Evolutionary conservation across 2,113 vertebrate species (phyloP), one percentile per base, ranked within the genome.

Genomic region (Scatophagus argus): DNA sequence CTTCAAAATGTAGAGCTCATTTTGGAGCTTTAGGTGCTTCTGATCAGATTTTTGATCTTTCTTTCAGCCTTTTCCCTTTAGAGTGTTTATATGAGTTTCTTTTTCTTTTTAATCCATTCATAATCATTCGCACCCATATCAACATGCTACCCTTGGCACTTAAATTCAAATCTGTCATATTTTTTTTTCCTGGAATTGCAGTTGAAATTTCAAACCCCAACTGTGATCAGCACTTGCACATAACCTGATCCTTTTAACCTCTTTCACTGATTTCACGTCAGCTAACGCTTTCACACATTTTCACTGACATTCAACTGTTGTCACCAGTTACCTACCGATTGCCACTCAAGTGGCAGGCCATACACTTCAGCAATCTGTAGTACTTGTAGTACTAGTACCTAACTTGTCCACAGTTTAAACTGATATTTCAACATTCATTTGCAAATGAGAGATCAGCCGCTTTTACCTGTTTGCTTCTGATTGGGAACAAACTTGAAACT

Each of bases 101-200:
- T 38, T 34, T 55, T 4, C 27, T 76, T 8, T 54, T 38, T 8
- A 12, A 31, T 27, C 36, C 16, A 16, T 13, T 59, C 14, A 54
- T 25, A 23, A 60, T 74, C 1, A 55, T 27, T n/a, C n/a, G n/a
- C n/a, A 23, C 32, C 0, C 62, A 34, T 2, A 8, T 7, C 16
- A 39, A n/a, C 4, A 58, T 25, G 10, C 23, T 23, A 60, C 6
- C 1, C 1, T 44, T 59, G n/a, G 16, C 36, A 32, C 32, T 49
- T 6, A 0, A 21, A 16, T 71, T 74, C 29, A 11, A 4, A 51
- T 74, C 8, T 55, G 49, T 69, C 19, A 80, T 43, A 76, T 21
- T 21, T 58, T 4, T 36, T 65, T 60, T 38, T 54, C 25, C 25
- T 66, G n/a, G 4, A 65, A 41, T 56, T 13, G 13, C 58, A 41